Percentiles rank a stretch among this genome's conserved stretches.
Evolutionary conservation across 2,797 vertebrate genomes (phyloP).

Genomic region (Orientallactaga sibirica): DNA sequence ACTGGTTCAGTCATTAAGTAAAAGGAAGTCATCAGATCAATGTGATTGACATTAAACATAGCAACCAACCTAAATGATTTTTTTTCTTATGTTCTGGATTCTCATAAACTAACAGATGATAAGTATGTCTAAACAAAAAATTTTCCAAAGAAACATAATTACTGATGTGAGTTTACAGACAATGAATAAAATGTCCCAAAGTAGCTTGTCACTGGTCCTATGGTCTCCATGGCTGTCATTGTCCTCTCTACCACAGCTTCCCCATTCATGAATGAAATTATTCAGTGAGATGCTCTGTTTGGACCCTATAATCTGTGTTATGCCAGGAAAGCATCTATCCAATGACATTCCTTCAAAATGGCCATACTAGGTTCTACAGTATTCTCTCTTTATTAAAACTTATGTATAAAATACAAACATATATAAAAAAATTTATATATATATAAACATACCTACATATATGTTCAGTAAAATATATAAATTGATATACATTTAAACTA

Average conservation of each 20-base stretch:
- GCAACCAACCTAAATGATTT: neutral
- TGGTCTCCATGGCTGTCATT: neutral
- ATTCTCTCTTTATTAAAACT: conserved; percentile 3
- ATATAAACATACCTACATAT: neutral
- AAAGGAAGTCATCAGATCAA: conserved; percentile 57
- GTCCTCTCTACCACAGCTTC: neutral
- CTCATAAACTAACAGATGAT: conserved; percentile 44
- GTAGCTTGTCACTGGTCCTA: neutral
- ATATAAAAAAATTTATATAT: neutral
- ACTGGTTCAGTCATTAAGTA: conserved; percentile 70
- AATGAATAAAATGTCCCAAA: neutral
- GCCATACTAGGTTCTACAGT: neutral
- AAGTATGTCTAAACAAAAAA: conserved; percentile 45
- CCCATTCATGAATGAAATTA: conserved; percentile 31
- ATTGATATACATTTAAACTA: conserved; percentile 66
- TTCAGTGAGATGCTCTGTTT: neutral
- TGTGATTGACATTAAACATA: conserved; percentile 67
- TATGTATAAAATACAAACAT: neutral
- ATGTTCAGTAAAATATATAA: neutral
- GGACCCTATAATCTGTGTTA: neutral
- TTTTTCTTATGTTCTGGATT: conserved; percentile 50
- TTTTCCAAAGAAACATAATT: conserved; percentile 47
- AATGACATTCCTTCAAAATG: conserved; percentile 39
- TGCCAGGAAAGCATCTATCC: neutral
- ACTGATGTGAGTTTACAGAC: neutral